Evolutionary conservation across 2,888 invertebrate genomes (phyloP).

Genomic region (Dione vanillae): DNA sequence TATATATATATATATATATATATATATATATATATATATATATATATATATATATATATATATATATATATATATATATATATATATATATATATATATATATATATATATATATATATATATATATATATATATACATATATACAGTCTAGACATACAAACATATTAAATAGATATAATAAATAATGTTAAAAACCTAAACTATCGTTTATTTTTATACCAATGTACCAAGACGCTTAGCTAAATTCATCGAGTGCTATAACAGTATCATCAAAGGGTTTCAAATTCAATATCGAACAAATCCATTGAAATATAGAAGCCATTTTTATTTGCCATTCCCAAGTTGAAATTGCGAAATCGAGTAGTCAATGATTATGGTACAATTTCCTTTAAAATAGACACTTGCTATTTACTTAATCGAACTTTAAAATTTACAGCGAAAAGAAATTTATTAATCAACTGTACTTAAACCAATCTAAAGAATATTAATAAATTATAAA

Average conservation of each 20-base stretch:
- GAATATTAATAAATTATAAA: no score
- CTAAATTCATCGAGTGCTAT: constrained; percentile 54
- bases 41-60: no score
- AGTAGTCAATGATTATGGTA: constrained; percentile 56
- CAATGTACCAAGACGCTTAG: constrained; percentile 45
- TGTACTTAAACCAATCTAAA: no score
- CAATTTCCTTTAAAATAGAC: constrained; percentile 55
- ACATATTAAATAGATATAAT: background rate
- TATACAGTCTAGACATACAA: constrained; percentile 5
- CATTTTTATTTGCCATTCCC: constrained; percentile 66
- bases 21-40: no score
- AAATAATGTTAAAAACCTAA: constrained; percentile 25
- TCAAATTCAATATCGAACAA: constrained; percentile 63
- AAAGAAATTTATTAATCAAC: no score
- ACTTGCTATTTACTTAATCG: background rate
- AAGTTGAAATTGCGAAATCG: constrained; percentile 55
- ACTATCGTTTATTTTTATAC: constrained; percentile 30
- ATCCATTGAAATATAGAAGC: constrained; percentile 58
- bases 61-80: background rate
- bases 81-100: background rate
- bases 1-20: no score
- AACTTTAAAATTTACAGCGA: no score
- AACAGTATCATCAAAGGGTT: constrained; percentile 59
- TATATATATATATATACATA: background rate
- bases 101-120: background rate